These are phyloP conservation scores for Drosophila nigricruria DNA, from an alignment of 2,888 invertebrate genomes.

Conservation along the genomic window DNA sequence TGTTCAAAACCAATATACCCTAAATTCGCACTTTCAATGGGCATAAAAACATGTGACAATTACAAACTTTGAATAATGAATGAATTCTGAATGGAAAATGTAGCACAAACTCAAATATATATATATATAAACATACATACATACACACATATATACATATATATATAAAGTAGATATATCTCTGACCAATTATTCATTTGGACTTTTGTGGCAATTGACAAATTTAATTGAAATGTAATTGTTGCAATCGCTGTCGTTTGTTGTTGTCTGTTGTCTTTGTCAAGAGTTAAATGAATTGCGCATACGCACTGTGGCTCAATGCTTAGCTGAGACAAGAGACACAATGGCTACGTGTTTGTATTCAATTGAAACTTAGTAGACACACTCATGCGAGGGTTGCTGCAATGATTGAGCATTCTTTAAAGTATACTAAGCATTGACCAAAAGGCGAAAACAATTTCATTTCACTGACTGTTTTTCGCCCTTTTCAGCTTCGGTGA, in stretches of 20 bases:
- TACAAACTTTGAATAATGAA: constrained; percentile 71
- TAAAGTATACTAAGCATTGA: background rate
- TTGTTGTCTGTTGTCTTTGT: constrained; percentile 17
- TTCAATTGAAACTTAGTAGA: no score
- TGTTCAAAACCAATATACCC: constrained; percentile 23
- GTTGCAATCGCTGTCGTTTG: constrained; percentile 23
- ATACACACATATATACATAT: background rate
- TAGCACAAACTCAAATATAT: constrained; percentile 1
- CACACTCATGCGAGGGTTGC: constrained; percentile 44
- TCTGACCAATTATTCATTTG: constrained; percentile 35
- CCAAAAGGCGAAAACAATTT: constrained; percentile 48
- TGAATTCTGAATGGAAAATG: constrained; percentile 45
- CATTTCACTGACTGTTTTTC: constrained; percentile 27
- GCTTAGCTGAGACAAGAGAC: background rate
- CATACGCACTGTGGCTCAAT: constrained; percentile 44
- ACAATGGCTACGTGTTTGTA: background rate
- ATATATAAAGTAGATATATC: background rate
- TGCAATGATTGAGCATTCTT: constrained; percentile 58
- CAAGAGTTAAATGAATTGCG: constrained; percentile 29
- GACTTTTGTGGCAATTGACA: constrained; percentile 43
- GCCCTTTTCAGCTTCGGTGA: constrained; percentile 18
- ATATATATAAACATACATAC: background rate
- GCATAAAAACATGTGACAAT: constrained; percentile 50
- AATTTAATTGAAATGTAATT: constrained; percentile 55
- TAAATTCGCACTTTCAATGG: background rate